Evolutionary conservation across 2,888 invertebrate genomes (phyloP).

Genomic region (Tenthredo livida): DNA sequence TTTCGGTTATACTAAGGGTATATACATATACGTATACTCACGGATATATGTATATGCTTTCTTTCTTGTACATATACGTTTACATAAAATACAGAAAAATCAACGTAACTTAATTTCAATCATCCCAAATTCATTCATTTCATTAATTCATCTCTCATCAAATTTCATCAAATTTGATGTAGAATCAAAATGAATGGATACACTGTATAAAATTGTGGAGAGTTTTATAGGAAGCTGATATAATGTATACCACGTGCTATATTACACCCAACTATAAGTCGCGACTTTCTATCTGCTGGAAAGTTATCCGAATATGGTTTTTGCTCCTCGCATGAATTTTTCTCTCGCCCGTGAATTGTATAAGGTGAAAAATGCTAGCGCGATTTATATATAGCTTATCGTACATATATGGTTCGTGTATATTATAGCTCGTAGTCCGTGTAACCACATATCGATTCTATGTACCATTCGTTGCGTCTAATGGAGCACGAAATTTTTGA

Average conservation of each 20-base stretch:
- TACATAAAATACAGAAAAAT: neutral
- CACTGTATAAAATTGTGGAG: neutral
- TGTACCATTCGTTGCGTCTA: constrained; percentile 24
- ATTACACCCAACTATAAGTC: neutral
- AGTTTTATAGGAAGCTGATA: neutral
- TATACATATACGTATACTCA: neutral
- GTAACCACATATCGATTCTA: constrained; percentile 9
- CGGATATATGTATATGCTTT: neutral
- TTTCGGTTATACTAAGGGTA: constrained; percentile 22
- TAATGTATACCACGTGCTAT: neutral
- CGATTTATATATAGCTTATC: constrained; percentile 13
- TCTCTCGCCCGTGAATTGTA: neutral
- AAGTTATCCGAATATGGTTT: neutral
- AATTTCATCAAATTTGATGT: neutral
- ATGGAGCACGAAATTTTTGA: constrained; percentile 43
- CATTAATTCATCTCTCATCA: too few relatives aligned
- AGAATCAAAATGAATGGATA: neutral
- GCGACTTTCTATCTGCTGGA: neutral
- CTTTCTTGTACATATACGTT: neutral
- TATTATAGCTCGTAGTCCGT: neutral
- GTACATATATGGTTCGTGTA: neutral
- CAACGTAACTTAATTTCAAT: constrained; percentile 11
- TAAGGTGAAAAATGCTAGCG: constrained; percentile 27
- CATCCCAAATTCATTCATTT: neutral
- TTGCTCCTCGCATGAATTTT: constrained; percentile 33